A percentile compares a stretch with the other conserved stretches of the same genome.
Evolutionary conservation across 2,113 vertebrate genomes (phyloP).

Genomic region (Spermophilus dauricus): DNA sequence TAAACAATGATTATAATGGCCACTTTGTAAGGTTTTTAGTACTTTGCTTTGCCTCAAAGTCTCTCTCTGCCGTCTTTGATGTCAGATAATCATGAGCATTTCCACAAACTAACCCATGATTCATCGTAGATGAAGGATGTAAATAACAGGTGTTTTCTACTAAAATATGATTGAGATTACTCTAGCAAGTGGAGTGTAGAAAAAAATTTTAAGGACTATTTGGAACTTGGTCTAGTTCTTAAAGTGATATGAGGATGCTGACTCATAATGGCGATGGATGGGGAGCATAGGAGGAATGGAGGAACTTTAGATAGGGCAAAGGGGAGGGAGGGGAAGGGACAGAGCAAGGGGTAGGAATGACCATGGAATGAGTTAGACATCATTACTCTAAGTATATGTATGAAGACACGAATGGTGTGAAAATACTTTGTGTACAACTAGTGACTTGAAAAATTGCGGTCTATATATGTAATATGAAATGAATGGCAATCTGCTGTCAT

Average conservation of each 20-base stretch:
- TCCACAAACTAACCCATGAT: conserved; percentile 22
- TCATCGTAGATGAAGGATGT: conserved; percentile 22
- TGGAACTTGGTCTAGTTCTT: conserved; percentile 40
- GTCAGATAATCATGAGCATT: conserved; percentile 6
- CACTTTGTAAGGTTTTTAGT: not conserved
- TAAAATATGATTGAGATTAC: conserved; percentile 35
- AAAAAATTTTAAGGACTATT: conserved; percentile 6
- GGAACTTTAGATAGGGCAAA: too few relatives aligned
- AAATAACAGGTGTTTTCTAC: conserved; percentile 27
- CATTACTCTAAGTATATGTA: too few relatives aligned
- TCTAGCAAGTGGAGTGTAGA: not conserved
- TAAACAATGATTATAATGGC: not conserved
- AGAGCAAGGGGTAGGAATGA: too few relatives aligned
- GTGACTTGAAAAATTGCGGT: too few relatives aligned
- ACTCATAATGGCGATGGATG: too few relatives aligned
- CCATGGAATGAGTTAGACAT: too few relatives aligned
- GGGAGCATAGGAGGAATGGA: too few relatives aligned
- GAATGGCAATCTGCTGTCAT: too few relatives aligned
- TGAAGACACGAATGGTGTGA: too few relatives aligned
- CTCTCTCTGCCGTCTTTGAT: not conserved
- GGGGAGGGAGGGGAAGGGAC: too few relatives aligned
- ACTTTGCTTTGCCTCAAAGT: not conserved
- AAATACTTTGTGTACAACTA: too few relatives aligned
- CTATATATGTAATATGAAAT: too few relatives aligned
- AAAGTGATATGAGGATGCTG: not conserved